Base-by-base conservation (phyloP, 2,797 vertebrate species). In the Leuciscus waleckii region DNA sequence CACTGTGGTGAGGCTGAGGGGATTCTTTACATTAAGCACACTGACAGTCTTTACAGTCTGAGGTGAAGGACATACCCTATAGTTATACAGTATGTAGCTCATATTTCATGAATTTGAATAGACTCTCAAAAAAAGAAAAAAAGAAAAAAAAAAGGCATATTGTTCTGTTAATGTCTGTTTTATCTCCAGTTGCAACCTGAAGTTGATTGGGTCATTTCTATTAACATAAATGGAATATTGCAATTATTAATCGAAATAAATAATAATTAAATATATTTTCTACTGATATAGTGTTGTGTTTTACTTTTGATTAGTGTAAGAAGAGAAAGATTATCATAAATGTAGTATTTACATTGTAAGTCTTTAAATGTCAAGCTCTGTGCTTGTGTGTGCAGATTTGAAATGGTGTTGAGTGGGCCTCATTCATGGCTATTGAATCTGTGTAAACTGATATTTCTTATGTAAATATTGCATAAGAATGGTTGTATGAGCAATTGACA, bases 1-100 rank as follows among this genome's bases (percentile, higher is more conserved):
- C 95, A 0, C 90, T 97, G 74, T 98, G 97, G 97, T 98, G 92
- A 97, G 63, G 71, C 68, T 0, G 39, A 65, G 17, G 7, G 43
- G 29, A 29, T 43, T n/a, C 39, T 49, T 46, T 26, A 70, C 32
- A 39, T 63, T 37, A 6, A 67, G 26, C 26, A 63, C 13, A 76
- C 26, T 19, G 29, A 69, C 43, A 69, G 21, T 58, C 51, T 81
- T 37, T 58, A 51, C 43, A 51, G 51, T 67, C n/a, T 67, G 63
- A 68, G 21, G 3, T 63, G 39, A 63, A 26, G n/a, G 23, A 69
- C 8, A 7, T 26, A 32, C 8, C 41, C 13, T 49, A 17, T 69
- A 46, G 58, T 65, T 65, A 65, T 46, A 6, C 17, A 14, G n/a
- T 41, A 2, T 63, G 23, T 14, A 8, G 39, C 5, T 79, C n/a